Base-by-base conservation (phyloP, 1,140 invertebrate species). In the Odontomachus brunneus region DNA sequence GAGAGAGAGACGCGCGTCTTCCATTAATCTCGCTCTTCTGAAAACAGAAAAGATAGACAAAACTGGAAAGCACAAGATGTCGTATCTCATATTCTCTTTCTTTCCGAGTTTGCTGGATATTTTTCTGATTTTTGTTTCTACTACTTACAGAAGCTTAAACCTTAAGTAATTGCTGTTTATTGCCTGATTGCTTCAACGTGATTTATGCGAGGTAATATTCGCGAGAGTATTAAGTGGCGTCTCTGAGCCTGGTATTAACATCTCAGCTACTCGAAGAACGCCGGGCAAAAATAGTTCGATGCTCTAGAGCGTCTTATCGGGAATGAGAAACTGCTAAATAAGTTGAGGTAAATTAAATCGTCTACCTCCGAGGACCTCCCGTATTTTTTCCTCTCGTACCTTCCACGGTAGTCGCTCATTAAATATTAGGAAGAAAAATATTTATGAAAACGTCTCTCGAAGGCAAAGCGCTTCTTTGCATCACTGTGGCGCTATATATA, bases 341-440 rank as follows among this genome's bases (percentile, higher is more conserved):
- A 80, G 33, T 44, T 71, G 51, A 80, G 33, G 69, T 80, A 80
- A 80, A 80, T 80, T 80, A 80, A 80, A 80, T 55, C 75, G 67
- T 71, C 33, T 11, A 65, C 44, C 11, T 71, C 15, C 17, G 24
- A 51, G 24, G 38, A 55, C 14, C 11, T 49, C n/a, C 5, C 22
- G 24, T 51, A 5, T 38, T 66, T 57, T 57, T 53, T 66, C 7
- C 2, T n/a, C 29, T 33, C 29, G 29, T 51, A 44, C 24, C 44
- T 17, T 12, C 7, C 17, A 26, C 15, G 33, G 57, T 19, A 72
- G 59, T 76, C 62, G 9, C 38, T 65, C 62, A 66, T 76, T 78
- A 78, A 67, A 78, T 75, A 83, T 83, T 82, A 74, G 78, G 44
- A 76, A 59, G 24, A 78, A 66, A 78, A 83, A 78, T 83, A 75